These are phyloP conservation scores for Chiloscyllium punctatum DNA, from an alignment of 2,797 vertebrate genomes.

Conservation along the genomic window DNA sequence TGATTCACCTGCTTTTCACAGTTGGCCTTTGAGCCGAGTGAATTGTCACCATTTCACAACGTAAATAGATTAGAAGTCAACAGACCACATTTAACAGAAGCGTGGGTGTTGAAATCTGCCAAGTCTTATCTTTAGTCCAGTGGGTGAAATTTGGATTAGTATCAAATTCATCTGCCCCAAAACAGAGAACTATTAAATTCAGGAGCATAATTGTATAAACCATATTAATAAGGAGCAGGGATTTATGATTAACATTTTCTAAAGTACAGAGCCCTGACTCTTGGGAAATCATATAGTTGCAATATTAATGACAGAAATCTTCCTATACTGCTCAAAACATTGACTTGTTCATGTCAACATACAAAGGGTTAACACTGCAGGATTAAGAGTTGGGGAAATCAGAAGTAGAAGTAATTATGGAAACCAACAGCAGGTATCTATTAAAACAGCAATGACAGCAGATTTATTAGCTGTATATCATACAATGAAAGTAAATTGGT, in stretches of 20 bases:
- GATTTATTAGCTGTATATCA: conserved; percentile 12
- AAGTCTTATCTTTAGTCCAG: neutral
- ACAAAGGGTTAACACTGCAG: neutral
- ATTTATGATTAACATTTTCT: neutral
- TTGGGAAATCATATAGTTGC: neutral
- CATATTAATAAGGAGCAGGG: neutral
- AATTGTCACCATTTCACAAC: neutral
- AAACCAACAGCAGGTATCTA: neutral
- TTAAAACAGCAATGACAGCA: neutral
- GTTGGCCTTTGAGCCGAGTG: neutral
- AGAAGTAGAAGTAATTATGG: neutral
- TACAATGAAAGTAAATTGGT: conserved; percentile 20
- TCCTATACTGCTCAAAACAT: neutral
- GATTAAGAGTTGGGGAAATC: neutral
- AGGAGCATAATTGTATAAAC: neutral
- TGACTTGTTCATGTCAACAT: neutral
- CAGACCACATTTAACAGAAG: neutral
- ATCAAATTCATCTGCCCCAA: neutral
- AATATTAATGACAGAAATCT: neutral
- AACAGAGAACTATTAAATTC: neutral
- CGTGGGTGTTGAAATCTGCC: neutral
- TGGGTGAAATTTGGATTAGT: neutral
- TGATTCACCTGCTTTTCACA: neutral
- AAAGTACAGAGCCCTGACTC: neutral
- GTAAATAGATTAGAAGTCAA: neutral